Conservation (phyloP, 1,140 invertebrate species). For the Trichomalopsis sarcophagae region DNA sequence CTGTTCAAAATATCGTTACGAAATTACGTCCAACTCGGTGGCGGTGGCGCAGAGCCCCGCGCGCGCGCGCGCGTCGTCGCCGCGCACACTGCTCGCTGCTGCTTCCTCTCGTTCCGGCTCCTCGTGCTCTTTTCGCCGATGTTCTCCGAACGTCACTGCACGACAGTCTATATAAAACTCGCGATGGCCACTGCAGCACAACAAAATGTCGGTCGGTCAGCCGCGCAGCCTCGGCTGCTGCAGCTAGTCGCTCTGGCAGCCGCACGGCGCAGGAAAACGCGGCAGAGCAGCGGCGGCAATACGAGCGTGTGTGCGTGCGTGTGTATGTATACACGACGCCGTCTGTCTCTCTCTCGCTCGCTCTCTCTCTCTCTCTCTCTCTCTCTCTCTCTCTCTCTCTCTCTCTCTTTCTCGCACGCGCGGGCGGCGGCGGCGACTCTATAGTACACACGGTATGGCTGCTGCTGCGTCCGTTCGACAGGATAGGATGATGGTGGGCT, state of each 20-base stretch:
- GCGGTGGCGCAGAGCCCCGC: background rate
- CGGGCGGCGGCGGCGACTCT: background rate
- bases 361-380: background rate
- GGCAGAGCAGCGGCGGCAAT: background rate
- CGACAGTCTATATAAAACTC: background rate
- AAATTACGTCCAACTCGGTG: background rate
- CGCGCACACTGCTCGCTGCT: background rate
- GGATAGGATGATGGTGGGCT: background rate
- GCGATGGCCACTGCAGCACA: background rate
- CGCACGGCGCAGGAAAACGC: background rate
- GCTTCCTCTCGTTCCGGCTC: no score
- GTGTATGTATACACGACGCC: background rate
- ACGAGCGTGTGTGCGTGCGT: background rate
- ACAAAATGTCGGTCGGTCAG: constrained; percentile 5
- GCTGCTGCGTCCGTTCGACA: background rate
- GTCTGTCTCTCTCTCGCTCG: background rate
- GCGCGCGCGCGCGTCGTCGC: no score
- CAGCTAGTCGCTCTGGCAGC: background rate
- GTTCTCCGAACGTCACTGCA: background rate
- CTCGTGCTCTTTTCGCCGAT: no score
- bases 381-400: background rate
- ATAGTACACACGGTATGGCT: background rate
- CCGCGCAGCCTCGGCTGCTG: background rate
- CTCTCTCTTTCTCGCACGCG: background rate
- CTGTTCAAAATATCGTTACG: constrained; percentile 1